Evolutionary conservation across 2,888 invertebrate genomes (phyloP).

Genomic region (Plebejus melissa): DNA sequence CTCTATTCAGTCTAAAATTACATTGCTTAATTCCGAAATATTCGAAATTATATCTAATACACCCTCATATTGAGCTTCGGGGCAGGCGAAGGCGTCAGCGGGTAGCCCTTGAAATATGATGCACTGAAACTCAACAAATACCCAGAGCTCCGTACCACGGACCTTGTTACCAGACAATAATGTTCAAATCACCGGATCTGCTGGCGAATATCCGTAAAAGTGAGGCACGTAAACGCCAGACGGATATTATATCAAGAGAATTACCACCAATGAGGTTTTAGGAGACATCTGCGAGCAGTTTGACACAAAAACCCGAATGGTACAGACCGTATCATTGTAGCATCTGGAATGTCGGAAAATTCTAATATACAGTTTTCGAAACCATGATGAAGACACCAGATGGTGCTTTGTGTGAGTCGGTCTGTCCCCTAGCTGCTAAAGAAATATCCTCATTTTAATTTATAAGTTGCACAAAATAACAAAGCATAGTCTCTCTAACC

Average conservation of each 20-base stretch:
- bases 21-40: background rate
- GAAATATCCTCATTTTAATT: too few species aligned
- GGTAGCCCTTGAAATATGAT: conserved; percentile 9
- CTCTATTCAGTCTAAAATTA: too few species aligned
- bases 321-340: too few species aligned
- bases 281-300: too few species aligned
- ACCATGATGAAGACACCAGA: too few species aligned
- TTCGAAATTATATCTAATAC: background rate
- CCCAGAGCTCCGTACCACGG: background rate
- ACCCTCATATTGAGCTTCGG: background rate
- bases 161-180: background rate
- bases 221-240: background rate
- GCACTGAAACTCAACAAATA: background rate
- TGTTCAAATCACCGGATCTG: background rate
- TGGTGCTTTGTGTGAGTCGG: too few species aligned
- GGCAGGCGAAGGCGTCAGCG: background rate
- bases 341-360: too few species aligned
- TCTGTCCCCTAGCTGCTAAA: too few species aligned
- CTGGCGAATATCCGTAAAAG: background rate
- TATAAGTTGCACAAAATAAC: too few species aligned
- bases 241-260: background rate
- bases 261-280: background rate
- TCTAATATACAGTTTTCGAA: too few species aligned
- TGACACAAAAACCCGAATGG: too few species aligned
- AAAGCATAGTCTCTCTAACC: too few species aligned